Evolutionary conservation across 2,113 vertebrate genomes (phyloP).

Genomic region (Pseudopodoces humilis): DNA sequence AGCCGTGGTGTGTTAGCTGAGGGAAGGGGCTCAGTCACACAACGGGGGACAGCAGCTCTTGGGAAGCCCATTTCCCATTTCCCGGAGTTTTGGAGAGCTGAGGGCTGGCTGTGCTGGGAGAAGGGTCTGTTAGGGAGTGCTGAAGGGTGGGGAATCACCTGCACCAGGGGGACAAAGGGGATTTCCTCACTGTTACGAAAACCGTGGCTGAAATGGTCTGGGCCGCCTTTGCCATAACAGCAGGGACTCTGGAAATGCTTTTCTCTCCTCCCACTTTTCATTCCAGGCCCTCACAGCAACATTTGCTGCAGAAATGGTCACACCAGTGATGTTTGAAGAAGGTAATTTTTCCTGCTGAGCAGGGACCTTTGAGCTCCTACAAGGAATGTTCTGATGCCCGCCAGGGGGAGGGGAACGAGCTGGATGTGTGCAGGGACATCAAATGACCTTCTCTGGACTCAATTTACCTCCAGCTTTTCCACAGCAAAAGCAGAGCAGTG

Average conservation of each 20-base stretch:
- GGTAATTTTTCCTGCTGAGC: background rate
- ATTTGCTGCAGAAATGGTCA: background rate
- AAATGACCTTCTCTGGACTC: background rate
- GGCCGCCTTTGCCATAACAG: background rate
- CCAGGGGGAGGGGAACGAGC: accelerated
- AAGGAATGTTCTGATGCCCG: background rate
- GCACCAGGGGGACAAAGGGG: background rate
- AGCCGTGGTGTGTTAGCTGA: accelerated
- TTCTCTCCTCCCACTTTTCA: background rate
- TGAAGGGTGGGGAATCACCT: background rate
- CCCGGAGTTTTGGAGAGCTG: background rate
- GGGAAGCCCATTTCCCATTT: background rate
- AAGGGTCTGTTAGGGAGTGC: background rate
- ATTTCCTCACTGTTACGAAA: background rate
- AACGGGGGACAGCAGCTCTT: background rate
- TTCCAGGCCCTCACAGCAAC: background rate
- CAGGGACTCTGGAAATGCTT: background rate
- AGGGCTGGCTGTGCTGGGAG: background rate
- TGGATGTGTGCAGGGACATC: background rate
- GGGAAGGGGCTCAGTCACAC: background rate
- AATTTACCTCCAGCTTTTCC: background rate
- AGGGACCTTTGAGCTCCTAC: background rate
- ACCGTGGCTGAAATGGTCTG: background rate
- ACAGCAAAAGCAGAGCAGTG: background rate
- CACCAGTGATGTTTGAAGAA: background rate